Percentiles rank a stretch among this genome's conserved stretches.
Conservation (phyloP, 2,888 invertebrate genomes). For the Hirtodrosophila duncani region DNA sequence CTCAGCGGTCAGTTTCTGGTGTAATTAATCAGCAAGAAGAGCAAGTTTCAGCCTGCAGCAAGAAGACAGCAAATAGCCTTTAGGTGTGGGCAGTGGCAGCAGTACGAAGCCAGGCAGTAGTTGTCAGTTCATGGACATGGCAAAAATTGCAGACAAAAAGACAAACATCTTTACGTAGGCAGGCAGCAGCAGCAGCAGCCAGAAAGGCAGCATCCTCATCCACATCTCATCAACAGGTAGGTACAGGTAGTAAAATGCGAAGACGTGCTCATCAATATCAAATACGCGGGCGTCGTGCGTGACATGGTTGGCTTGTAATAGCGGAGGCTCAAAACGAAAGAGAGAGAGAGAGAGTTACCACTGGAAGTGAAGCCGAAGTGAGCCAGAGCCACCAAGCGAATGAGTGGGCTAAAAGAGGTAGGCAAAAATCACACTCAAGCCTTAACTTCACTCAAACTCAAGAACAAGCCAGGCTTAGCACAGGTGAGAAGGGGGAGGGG, state of each 20-base stretch:
- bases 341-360: slow-evolving; percentile 1
- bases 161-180: neutral
- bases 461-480: no score
- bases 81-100: no score
- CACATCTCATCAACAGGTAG: slow-evolving; percentile 58
- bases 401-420: neutral
- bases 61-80: no score
- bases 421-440: no score
- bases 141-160: no score
- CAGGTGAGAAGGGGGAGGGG: no score
- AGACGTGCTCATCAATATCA: slow-evolving; percentile 71
- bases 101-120: no score
- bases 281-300: slow-evolving; percentile 65
- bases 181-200: slow-evolving; percentile 21
- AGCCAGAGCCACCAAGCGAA: slow-evolving; percentile 4
- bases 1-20: slow-evolving; percentile 6
- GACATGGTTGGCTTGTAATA: slow-evolving; percentile 57
- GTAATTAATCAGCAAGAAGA: slow-evolving; percentile 33
- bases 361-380: neutral
- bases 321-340: slow-evolving; percentile 13
- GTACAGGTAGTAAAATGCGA: slow-evolving; percentile 75
- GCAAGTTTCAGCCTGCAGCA: neutral
- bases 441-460: slow-evolving; percentile 27
- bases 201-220: slow-evolving; percentile 42
- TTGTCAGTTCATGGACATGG: no score